Evolutionary conservation across 2,888 invertebrate species (phyloP).

Genomic region (Lissonota sp.): DNA sequence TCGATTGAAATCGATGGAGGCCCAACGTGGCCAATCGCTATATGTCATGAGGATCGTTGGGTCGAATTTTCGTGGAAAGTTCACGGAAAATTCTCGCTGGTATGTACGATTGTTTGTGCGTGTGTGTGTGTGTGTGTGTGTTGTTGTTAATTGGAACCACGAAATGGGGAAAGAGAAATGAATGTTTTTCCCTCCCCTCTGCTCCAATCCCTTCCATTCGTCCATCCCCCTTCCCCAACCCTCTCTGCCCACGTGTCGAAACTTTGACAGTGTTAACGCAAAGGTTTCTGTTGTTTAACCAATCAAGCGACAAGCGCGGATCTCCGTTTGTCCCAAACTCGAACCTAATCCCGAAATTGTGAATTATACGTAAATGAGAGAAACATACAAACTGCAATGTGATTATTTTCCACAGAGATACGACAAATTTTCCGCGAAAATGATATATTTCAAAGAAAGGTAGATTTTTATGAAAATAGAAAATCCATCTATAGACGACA

Average conservation of each 20-base stretch:
- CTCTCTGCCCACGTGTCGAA: background rate
- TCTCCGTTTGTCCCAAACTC: background rate
- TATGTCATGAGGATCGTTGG: background rate
- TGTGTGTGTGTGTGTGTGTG: background rate
- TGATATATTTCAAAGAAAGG: too few species aligned
- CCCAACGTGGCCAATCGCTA: constrained; percentile 7
- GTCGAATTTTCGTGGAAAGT: background rate
- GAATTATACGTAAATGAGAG: background rate
- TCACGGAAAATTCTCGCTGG: background rate
- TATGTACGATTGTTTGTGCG: background rate
- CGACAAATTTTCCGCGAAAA: too few species aligned
- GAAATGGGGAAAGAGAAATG: too few species aligned
- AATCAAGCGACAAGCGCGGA: constrained; percentile 18
- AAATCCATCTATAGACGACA: too few species aligned
- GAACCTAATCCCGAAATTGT: too few species aligned
- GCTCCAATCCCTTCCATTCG: too few species aligned
- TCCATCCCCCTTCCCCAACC: too few species aligned
- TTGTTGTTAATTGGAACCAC: constrained; percentile 18
- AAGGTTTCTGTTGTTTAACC: constrained; percentile 35
- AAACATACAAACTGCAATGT: background rate
- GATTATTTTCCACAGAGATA: too few species aligned
- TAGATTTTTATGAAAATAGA: too few species aligned
- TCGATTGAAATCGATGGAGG: constrained; percentile 41
- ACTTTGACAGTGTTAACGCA: background rate
- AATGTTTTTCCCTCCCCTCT: too few species aligned